Percentiles rank a stretch among this genome's conserved stretches.
Conservation (phyloP, 2,113 vertebrate genomes). For the Eptatretus burgeri region DNA sequence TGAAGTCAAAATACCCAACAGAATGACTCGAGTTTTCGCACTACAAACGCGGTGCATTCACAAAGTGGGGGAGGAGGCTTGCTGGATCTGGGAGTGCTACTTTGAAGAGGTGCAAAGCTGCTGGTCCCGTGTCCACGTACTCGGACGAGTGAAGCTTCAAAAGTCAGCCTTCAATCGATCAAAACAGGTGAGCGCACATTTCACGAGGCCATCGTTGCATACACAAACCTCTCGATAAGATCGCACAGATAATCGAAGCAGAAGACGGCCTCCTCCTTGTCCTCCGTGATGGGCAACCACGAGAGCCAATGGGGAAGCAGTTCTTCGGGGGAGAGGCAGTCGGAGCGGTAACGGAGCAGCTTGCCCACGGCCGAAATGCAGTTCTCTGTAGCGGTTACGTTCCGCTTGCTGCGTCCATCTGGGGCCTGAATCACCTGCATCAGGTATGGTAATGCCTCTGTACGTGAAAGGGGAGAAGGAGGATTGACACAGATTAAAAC, state of each 20-base stretch:
- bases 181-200: too few species aligned
- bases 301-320: conserved; percentile 83
- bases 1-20: too few species aligned
- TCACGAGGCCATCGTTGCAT: too few species aligned
- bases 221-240: conserved; percentile 60
- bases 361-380: conserved; percentile 94
- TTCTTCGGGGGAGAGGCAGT: conserved; percentile 61
- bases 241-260: conserved; percentile 80
- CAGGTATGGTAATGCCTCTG: conserved; percentile 69
- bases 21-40: too few species aligned
- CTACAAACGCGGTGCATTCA: too few species aligned
- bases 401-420: conserved; percentile 70
- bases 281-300: conserved; percentile 83
- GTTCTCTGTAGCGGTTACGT: conserved; percentile 87
- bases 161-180: too few species aligned
- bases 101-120: too few species aligned
- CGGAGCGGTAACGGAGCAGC: conserved; percentile 67
- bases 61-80: too few species aligned
- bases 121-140: too few species aligned
- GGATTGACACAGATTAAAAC: neutral
- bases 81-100: too few species aligned
- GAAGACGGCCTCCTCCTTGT: conserved; percentile 91
- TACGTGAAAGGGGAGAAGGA: conserved; percentile 9
- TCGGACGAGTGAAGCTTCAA: too few species aligned
- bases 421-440: conserved; percentile 63